Base-by-base conservation (phyloP, 2,888 invertebrate genomes). In the Aspidiotus rigidus region DNA sequence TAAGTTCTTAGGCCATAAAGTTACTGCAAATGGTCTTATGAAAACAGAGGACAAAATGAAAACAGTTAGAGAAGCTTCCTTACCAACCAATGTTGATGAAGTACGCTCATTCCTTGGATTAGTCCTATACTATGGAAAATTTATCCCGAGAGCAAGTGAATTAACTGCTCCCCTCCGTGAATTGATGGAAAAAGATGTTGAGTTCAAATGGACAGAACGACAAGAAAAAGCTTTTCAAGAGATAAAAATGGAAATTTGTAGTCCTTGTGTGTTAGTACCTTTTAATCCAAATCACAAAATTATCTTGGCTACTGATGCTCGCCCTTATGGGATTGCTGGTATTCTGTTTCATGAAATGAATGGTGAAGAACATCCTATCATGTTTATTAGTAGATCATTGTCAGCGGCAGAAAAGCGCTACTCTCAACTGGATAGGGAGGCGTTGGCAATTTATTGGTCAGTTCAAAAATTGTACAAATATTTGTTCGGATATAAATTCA, bases 1-100 rank as follows among this genome's bases (percentile, higher is more conserved):
- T 16, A 72, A 73, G 11, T 78, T 77, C 73, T 72, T 79, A 15
- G 76, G 76, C 7, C 73, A 73, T 67, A 39, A n/a, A 9, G 70
- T 75, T 28, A 72, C 74, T 44, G 71, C 71, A 56, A n/a, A 73
- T 7, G 74, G 76, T 39, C 66, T 75, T 11, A 69, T 71, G 39
- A 73, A 72, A 7, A 67, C 70, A 8, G 42, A 70, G 2, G 71
- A 72, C 1, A 74, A 73, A 66, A 64, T 74, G 8, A 40, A 71
- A 15, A 73, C 72, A 7, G 73, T 75, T 15, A 15, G 55, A 8
- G 42, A 71, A 40, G 69, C 66, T 28, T 54, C 64, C 1, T 40
- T 63, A 28, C 69, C 55, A 15, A 62, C n/a, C 11, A 69, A 62
- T 17, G 13, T 62, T 7, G 44, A 55, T 11, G 62, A 69, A 56